These are phyloP conservation scores for Bimastos eiseni DNA, from an alignment of 2,888 invertebrate species.

Conservation along the genomic window DNA sequence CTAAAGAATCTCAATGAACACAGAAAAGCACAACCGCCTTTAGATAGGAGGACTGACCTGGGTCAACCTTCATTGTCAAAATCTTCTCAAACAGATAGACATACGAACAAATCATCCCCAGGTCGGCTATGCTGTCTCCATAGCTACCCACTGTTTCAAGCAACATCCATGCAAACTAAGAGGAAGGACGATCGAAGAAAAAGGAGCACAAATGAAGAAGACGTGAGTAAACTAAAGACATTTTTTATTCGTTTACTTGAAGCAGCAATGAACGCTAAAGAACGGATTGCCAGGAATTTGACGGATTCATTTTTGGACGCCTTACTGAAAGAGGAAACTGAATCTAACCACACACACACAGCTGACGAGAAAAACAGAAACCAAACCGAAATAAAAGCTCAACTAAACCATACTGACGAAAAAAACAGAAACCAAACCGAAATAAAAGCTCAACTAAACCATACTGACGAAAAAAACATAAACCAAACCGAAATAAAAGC, in stretches of 20 bases:
- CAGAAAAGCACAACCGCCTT: background rate
- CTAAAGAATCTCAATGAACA: background rate
- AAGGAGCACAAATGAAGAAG: background rate
- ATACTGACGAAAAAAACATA: too few relatives aligned
- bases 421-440: too few relatives aligned
- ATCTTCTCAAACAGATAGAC: background rate
- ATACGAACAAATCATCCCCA: background rate
- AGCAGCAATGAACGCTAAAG: background rate
- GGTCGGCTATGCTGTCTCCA: background rate
- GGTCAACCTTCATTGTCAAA: background rate
- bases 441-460: too few relatives aligned
- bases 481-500: too few relatives aligned
- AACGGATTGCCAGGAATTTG: conserved; percentile 3
- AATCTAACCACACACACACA: background rate
- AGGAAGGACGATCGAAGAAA: background rate
- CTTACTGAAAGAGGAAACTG: background rate
- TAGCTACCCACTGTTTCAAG: background rate
- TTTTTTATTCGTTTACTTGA: conserved; percentile 1
- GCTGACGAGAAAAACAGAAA: too few relatives aligned
- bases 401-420: too few relatives aligned
- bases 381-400: too few relatives aligned
- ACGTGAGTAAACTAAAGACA: background rate
- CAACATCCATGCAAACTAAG: background rate
- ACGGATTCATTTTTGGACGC: background rate
- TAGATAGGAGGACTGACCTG: background rate